Conservation (phyloP, 2,888 invertebrate genomes). For the Lysandra bellargus region DNA sequence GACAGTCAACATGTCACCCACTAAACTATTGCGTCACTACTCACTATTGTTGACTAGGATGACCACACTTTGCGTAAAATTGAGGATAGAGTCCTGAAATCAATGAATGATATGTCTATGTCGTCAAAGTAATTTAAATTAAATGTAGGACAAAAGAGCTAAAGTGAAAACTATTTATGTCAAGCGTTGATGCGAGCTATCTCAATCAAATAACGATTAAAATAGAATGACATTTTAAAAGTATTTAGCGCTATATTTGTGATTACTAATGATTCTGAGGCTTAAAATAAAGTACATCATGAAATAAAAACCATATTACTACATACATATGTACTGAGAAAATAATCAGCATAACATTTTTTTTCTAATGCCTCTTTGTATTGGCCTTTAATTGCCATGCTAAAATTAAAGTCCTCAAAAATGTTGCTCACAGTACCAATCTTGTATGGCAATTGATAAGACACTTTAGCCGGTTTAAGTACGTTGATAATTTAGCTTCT, state of each 20-base stretch:
- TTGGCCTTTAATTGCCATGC: not conserved
- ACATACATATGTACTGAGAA: not conserved
- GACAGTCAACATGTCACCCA: slow-evolving; percentile 64
- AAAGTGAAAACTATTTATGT: not conserved
- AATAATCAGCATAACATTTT: not conserved
- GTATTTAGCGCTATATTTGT: not conserved
- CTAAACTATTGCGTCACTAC: slow-evolving; percentile 67
- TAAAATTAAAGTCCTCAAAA: not conserved
- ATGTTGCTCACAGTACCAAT: not conserved
- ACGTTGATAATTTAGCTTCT: not conserved
- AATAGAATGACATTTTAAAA: slow-evolving; percentile 5
- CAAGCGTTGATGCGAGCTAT: not conserved
- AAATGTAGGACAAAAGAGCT: not conserved
- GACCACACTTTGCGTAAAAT: slow-evolving; percentile 41
- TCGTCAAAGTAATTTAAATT: not conserved
- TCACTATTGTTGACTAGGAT: slow-evolving; percentile 58
- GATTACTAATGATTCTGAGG: not conserved
- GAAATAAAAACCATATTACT: not conserved
- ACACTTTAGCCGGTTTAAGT: not conserved
- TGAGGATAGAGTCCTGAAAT: not conserved
- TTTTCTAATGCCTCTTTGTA: not conserved
- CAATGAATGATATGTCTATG: too few relatives aligned
- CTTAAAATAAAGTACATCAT: not conserved
- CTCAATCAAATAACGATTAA: not conserved
- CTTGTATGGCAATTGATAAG: not conserved